Percentiles rank a stretch among this genome's conserved stretches.
Conservation (phyloP, 2,113 vertebrate genomes). For the Myotis davidii region DNA sequence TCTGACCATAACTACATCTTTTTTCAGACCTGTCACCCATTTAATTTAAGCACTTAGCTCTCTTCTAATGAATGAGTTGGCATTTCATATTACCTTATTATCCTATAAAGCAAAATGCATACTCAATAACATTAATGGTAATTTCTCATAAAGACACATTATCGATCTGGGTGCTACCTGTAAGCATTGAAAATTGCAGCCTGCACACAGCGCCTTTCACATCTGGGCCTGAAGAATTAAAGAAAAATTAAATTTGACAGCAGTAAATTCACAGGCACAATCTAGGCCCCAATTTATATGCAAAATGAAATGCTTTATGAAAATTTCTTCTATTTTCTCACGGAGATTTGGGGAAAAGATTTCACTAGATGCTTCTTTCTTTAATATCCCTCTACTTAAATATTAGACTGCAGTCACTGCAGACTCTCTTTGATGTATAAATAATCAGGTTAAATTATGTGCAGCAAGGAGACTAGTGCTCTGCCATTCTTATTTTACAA, state of each 20-base stretch:
- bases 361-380: slow-evolving; percentile 87
- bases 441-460: slow-evolving; percentile 99
- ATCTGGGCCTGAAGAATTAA: slow-evolving; percentile 98
- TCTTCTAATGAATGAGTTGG: slow-evolving; percentile 96
- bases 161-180: slow-evolving; percentile 95
- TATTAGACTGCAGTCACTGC: slow-evolving; percentile 93
- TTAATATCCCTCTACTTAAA: slow-evolving; percentile 91
- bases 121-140: slow-evolving; percentile 96
- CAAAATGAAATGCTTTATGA: slow-evolving; percentile 95
- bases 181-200: slow-evolving; percentile 95
- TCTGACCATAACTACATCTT: slow-evolving; percentile 90
- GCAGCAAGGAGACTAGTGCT: slow-evolving; percentile 90
- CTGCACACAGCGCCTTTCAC: slow-evolving; percentile 92
- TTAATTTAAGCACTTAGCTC: slow-evolving; percentile 87
- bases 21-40: slow-evolving; percentile 89
- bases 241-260: slow-evolving; percentile 99
- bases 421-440: slow-evolving; percentile 99
- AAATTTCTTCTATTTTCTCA: slow-evolving; percentile 91
- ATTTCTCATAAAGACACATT: slow-evolving; percentile 99
- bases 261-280: slow-evolving; percentile 95
- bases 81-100: slow-evolving; percentile 99
- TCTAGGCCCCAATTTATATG: slow-evolving; percentile 97
- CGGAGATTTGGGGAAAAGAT: slow-evolving; percentile 90
- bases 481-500: slow-evolving; percentile 97
- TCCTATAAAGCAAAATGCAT: slow-evolving; percentile 94